phyloP scores from a whole-genome alignment of 2,888 invertebrate genomes.

The Latrodectus hesperus region DNA sequence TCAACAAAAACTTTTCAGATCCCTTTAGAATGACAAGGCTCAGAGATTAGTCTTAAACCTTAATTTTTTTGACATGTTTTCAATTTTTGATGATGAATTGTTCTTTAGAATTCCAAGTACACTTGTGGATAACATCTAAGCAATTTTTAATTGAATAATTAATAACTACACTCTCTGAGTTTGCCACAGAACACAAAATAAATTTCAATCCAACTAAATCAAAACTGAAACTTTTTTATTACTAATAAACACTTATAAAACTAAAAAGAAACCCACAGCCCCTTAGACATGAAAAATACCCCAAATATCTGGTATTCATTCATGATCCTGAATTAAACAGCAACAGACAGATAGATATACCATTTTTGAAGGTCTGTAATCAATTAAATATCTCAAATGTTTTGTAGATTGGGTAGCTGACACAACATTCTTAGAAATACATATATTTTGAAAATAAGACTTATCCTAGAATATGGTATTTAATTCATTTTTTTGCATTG shows the following conservation, averaged over 20 bases:
- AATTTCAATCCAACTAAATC: slow-evolving; percentile 7
- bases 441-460: background rate
- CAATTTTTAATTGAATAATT: background rate
- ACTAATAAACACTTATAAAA: background rate
- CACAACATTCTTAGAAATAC: background rate
- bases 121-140: background rate
- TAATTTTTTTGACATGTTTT: background rate
- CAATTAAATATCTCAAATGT: background rate
- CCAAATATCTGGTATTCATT: background rate
- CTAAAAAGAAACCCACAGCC: background rate
- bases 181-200: slow-evolving; percentile 4
- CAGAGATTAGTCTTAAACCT: background rate
- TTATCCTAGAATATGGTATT: background rate
- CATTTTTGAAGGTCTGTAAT: background rate
- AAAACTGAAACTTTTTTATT: background rate
- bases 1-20: background rate
- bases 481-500: background rate
- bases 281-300: background rate
- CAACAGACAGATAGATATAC: background rate
- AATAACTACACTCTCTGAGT: background rate
- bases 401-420: background rate
- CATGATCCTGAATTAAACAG: background rate
- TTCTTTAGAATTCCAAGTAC: background rate
- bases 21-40: background rate
- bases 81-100: background rate